Conservation (phyloP, 2,888 invertebrate species). For the Petrolisthes manimaculis region DNA sequence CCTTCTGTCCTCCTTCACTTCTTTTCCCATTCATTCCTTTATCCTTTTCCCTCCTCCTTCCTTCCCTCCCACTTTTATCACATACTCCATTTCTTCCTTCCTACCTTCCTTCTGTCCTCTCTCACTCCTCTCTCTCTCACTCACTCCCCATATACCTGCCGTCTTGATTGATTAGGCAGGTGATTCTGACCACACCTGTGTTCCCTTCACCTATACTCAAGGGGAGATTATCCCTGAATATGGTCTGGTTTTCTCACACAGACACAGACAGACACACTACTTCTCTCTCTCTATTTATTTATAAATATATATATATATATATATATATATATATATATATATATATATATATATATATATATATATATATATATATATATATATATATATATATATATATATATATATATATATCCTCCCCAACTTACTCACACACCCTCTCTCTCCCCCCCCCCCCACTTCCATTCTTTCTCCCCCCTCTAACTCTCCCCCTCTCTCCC, state of each 20-base stretch:
- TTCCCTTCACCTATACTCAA: no score
- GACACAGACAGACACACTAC: not conserved
- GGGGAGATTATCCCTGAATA: not conserved
- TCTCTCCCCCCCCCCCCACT: not conserved
- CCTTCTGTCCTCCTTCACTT: not conserved
- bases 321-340: constrained; percentile 1
- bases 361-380: constrained; percentile 3
- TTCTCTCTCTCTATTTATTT: not conserved
- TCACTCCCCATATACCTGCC: not conserved
- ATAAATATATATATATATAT: not conserved
- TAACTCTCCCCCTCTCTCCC: not conserved
- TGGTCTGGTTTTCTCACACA: not conserved
- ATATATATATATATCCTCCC: not conserved
- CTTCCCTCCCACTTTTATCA: not conserved
- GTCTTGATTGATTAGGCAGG: no score
- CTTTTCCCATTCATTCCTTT: not conserved
- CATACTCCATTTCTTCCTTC: no score
- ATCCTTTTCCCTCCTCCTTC: not conserved
- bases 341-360: constrained; percentile 3
- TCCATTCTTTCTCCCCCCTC: not conserved
- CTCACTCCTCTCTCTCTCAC: not conserved
- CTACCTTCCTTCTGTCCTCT: not conserved
- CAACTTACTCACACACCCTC: not conserved
- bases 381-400: not conserved
- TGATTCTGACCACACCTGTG: no score